Percentiles rank a stretch among this genome's conserved stretches.
Evolutionary conservation across 2,888 invertebrate species (phyloP).

Genomic region (Galeruca laticollis): DNA sequence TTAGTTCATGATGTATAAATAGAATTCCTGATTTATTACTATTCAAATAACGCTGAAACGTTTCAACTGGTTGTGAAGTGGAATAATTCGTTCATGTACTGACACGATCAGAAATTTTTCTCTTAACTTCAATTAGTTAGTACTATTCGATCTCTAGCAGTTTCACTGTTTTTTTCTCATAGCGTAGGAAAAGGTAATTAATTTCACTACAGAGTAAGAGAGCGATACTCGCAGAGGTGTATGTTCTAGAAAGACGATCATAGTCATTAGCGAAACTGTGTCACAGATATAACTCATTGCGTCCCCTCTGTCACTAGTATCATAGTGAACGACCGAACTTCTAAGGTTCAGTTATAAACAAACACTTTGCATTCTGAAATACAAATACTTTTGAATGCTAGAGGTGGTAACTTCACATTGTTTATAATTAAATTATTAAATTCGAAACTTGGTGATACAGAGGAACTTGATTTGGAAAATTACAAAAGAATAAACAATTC

Average conservation of each 20-base stretch:
- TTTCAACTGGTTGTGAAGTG: too few species aligned
- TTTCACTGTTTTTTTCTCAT: constrained; percentile 9
- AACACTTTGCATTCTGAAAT: constrained; percentile 17
- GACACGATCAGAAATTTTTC: background rate
- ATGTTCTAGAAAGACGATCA: constrained; percentile 23
- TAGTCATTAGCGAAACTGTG: constrained; percentile 44
- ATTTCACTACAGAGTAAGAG: constrained; percentile 36
- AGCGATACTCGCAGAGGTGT: constrained; percentile 3
- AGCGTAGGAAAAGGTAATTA: constrained; percentile 40
- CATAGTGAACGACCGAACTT: background rate
- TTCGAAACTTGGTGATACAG: too few species aligned
- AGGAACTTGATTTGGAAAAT: too few species aligned
- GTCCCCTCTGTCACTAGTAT: constrained; percentile 1
- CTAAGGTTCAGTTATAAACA: constrained; percentile 22
- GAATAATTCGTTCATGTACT: background rate
- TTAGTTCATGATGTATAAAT: too few species aligned
- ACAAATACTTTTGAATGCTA: background rate
- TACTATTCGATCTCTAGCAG: constrained; percentile 6
- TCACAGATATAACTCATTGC: constrained; percentile 37
- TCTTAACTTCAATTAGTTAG: constrained; percentile 2
- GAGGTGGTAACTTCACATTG: background rate
- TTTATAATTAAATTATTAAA: background rate
- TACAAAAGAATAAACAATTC: too few species aligned
- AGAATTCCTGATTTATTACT: too few species aligned
- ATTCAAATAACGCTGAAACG: too few species aligned